Evolutionary conservation across 2,888 invertebrate species (phyloP), one percentile per base, ranked within the genome.

Genomic region (Phania funesta): DNA sequence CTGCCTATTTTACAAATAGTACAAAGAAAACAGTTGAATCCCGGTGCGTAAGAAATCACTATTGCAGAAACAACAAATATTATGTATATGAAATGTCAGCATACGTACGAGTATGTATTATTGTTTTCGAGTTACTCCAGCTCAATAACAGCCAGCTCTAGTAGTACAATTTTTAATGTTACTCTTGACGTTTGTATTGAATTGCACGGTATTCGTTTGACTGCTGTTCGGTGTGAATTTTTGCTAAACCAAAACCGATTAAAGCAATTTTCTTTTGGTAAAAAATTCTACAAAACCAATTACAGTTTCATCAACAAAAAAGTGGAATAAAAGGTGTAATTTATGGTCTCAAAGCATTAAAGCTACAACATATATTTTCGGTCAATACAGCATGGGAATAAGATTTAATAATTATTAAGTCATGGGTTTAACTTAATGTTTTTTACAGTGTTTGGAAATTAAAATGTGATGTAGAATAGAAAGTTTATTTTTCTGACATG

Each of bases 91-190:
- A 13, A 7, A 20, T 8, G 16, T 46, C 0, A 20, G 46, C 29
- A 46, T 18, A 46, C 13, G n/a, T 56, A n/a, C 4, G 8, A 1
- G 35, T 35, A 24, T 20, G 7, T 24, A 24, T 18, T 9, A 16
- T 26, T 26, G 24, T 64, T 38, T 38, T 64, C 13, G 26, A 38
- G n/a, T 38, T 35, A 38, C 20, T 50, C n/a, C 22, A 50, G 46
- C 62, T 48, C 48, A 67, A 38, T 67, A n/a, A 16, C 50, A 67
- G 13, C 50, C 1, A 35, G 22, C 16, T 38, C n/a, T 20, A 18
- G 38, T 67, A 67, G 65, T 64, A 64, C 62, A 64, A 64, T 20
- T 64, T 64, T 64, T 64, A 64, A 46, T 64, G 62, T 64, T 46
- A 29, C 46, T 29, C 20, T 46, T 46, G 29, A 20, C 46, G 62